These are phyloP conservation scores for Psephotus haematonotus DNA, from an alignment of 2,113 vertebrate genomes.

Conservation along the genomic window DNA sequence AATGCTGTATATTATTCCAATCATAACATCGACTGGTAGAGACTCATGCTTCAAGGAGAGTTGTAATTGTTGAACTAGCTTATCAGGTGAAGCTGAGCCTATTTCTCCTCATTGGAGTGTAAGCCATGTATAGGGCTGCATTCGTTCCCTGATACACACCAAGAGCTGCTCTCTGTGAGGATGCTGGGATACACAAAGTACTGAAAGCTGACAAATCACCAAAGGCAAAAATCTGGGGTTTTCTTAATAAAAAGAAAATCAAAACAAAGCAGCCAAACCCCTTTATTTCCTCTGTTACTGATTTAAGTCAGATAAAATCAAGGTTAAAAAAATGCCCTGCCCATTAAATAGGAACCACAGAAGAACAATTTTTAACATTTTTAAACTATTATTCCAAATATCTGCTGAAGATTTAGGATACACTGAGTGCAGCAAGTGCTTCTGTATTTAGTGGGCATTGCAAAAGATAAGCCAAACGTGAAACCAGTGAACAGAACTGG, in stretches of 20 bases:
- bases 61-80: neutral
- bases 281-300: neutral
- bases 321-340: neutral
- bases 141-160: neutral
- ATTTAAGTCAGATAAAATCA: slow-evolving; percentile 12
- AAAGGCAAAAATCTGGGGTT: neutral
- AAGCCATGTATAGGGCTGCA: neutral
- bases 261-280: neutral
- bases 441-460: neutral
- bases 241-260: neutral
- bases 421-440: neutral
- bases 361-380: neutral
- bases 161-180: neutral
- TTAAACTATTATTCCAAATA: neutral
- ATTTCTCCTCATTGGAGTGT: neutral
- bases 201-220: neutral
- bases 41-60: neutral
- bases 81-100: neutral
- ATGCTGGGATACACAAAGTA: neutral
- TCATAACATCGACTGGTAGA: neutral
- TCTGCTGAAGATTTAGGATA: neutral
- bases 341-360: neutral
- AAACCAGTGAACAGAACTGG: neutral
- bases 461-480: neutral
- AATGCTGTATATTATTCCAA: neutral